phyloP scores from a whole-genome alignment of 2,888 invertebrate genomes.

The Ferdinandea cuprea region DNA sequence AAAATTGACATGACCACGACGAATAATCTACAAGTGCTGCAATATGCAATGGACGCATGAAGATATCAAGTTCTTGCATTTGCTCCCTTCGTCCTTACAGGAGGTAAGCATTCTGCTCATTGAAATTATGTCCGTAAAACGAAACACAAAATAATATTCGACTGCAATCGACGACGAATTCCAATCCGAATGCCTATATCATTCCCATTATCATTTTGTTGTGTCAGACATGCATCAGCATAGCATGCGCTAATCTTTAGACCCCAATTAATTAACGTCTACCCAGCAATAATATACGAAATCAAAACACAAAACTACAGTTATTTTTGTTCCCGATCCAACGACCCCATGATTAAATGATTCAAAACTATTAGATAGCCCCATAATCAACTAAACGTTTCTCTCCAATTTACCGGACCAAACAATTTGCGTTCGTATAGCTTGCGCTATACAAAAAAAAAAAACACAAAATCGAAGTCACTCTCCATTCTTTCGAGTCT shows the following conservation, averaged over 20 bases:
- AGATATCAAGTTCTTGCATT: too few species aligned
- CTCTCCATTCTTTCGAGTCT: slow-evolving; percentile 41
- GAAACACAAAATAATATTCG: too few species aligned
- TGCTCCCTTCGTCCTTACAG: too few species aligned
- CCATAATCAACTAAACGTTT: slow-evolving; percentile 75
- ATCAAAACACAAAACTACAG: slow-evolving; percentile 62
- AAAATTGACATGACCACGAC: too few species aligned
- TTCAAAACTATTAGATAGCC: slow-evolving; percentile 70
- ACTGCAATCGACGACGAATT: not conserved
- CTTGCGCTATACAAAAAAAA: slow-evolving; percentile 5
- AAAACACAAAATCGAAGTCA: slow-evolving; percentile 61
- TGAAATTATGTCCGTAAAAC: too few species aligned
- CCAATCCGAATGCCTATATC: slow-evolving; percentile 27
- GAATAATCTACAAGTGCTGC: not conserved
- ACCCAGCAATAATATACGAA: slow-evolving; percentile 36
- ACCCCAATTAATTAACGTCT: slow-evolving; percentile 53
- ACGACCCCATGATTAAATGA: slow-evolving; percentile 71
- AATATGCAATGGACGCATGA: not conserved
- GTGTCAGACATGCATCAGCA: slow-evolving; percentile 3
- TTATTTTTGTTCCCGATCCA: slow-evolving; percentile 62
- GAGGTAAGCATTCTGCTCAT: too few species aligned
- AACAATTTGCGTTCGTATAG: slow-evolving; percentile 54
- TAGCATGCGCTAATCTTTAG: slow-evolving; percentile 44
- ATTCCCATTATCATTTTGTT: slow-evolving; percentile 14
- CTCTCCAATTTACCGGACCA: slow-evolving; percentile 74